A percentile compares a stretch with the other conserved stretches of the same genome.
Evolutionary conservation across 2,797 vertebrate genomes (phyloP).

Genomic region (Syngnathus rostellatus): DNA sequence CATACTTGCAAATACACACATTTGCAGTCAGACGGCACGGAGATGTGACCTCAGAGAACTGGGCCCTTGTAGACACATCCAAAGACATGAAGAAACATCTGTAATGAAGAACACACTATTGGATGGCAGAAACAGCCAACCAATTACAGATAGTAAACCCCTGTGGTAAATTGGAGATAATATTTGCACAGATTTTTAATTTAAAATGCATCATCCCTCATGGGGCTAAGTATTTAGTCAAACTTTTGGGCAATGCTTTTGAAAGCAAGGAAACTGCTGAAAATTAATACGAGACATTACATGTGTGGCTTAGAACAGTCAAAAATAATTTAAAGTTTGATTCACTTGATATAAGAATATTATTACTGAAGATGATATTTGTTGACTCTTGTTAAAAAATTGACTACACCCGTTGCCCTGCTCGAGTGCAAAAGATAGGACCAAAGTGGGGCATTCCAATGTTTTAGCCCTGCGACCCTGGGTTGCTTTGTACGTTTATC

Average conservation of each 20-base stretch:
- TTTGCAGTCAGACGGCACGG: conserved; percentile 31
- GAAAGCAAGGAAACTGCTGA: neutral
- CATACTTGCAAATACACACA: conserved; percentile 14
- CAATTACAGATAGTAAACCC: conserved; percentile 38
- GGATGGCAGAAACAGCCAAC: conserved; percentile 3
- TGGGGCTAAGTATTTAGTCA: neutral
- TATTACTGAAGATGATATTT: too few relatives aligned
- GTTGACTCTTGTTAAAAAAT: too few relatives aligned
- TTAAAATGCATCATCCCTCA: neutral
- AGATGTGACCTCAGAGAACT: conserved; percentile 29
- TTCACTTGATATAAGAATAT: too few relatives aligned
- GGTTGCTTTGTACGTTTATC: too few relatives aligned
- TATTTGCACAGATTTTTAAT: conserved; percentile 17
- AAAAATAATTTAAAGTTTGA: too few relatives aligned
- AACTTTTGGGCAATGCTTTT: neutral
- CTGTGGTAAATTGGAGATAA: conserved; percentile 30
- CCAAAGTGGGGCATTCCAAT: too few relatives aligned
- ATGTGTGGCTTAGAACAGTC: too few relatives aligned
- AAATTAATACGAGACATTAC: neutral
- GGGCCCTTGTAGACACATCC: neutral
- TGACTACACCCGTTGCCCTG: too few relatives aligned
- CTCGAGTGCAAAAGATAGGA: too few relatives aligned
- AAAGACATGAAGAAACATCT: neutral
- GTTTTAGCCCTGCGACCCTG: too few relatives aligned
- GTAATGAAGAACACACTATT: neutral